phyloP scores from a whole-genome alignment of 2,797 vertebrate species.

The Lophotriccus pileatus region DNA sequence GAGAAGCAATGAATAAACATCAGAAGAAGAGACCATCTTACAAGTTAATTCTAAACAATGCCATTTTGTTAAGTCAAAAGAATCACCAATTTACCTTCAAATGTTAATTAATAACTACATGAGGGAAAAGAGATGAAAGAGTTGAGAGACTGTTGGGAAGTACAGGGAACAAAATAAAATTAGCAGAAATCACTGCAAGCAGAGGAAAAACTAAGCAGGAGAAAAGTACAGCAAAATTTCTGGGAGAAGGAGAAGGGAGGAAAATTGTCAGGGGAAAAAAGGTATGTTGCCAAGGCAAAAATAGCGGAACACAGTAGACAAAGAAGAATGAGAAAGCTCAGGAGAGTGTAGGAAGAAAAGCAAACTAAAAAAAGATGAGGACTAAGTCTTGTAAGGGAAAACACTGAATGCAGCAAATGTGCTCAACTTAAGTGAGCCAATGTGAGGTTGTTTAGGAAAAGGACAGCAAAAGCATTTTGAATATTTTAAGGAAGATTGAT shows the following conservation, averaged over 20 bases:
- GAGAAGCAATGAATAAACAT: not conserved
- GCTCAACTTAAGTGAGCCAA: not conserved
- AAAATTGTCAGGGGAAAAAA: not conserved
- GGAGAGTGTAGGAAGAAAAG: conserved; percentile 2
- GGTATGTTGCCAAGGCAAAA: not conserved
- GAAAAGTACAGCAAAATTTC: not conserved
- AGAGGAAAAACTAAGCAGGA: not conserved
- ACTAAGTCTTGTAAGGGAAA: conserved; percentile 1
- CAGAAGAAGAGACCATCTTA: not conserved
- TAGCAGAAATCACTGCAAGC: not conserved
- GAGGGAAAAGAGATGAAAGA: not conserved
- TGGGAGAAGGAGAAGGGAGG: not conserved
- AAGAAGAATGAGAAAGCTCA: conserved; percentile 34
- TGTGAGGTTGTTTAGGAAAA: not conserved
- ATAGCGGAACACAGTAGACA: not conserved
- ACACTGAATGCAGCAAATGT: not conserved
- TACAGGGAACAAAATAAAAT: not conserved
- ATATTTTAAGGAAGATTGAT: not conserved
- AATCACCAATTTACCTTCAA: not conserved
- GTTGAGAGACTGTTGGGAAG: not conserved
- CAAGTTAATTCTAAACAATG: not conserved
- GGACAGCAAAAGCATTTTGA: not conserved
- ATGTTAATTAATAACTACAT: not conserved
- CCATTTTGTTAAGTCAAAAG: not conserved
- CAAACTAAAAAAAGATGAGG: not conserved